Base-by-base conservation (phyloP, 2,797 vertebrate species). In the Oryzias dopingdopingensis region DNA sequence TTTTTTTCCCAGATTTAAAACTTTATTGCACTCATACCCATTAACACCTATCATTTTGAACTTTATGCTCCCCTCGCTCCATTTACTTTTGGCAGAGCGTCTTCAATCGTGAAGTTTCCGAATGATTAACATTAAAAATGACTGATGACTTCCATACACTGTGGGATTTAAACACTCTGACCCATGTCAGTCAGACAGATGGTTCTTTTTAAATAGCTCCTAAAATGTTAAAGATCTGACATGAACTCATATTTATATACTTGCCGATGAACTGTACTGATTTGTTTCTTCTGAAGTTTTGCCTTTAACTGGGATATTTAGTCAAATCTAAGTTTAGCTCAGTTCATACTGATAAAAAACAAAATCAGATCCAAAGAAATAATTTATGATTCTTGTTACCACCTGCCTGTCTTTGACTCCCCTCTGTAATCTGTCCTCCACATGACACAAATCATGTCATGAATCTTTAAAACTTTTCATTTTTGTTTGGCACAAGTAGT, bases 71-170 rank as follows among this genome's bases (percentile, higher is more conserved):
- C 44, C 49, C 51, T 47, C 45, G 53, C 45, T 17, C 15, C 16
- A 20, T 53, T 70, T 29, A 37, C 29, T 53, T 55, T 60, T 59
- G 42, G 23, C 60, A 61, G 17, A 24, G 53, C 44, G 41, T 62
- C 68, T 56, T 49, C 42, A 63, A 23, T 42, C 24, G 48, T 32
- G 2, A 32, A 40, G 56, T 14, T 41, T 37, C 17, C 46, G 52
- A 52, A 67, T 62, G 58, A 61, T 75, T 55, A 65, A 46, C 56
- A 66, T 67, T 66, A 54, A 70, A 64, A 72, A 55, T 74, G 63
- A 81, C 5, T 76, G 70, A 74, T 71, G 61, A 45, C 46, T 47
- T 59, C 61, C 40, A 53, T 74, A 42, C 68, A 63, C 56, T 66
- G 40, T 49, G 8, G 70, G 62, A 26, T 74, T 54, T 51, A 59